Evolutionary conservation across 2,888 invertebrate genomes (phyloP).

Genomic region (Physocephala rufipes): DNA sequence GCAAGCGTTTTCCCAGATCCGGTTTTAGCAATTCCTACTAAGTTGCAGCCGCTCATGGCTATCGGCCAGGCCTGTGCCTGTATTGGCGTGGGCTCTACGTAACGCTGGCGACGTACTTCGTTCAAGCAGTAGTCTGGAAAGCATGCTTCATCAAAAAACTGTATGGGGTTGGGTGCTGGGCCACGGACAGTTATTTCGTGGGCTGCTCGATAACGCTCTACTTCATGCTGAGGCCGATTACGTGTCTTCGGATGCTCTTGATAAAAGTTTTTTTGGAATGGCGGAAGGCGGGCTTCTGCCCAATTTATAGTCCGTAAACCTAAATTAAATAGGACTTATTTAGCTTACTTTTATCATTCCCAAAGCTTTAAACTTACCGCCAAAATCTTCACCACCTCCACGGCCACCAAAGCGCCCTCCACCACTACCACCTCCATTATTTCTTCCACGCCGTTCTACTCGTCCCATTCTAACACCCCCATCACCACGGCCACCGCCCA

Average conservation of each 20-base stretch:
- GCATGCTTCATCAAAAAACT: conserved; percentile 80
- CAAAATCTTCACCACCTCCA: conserved; percentile 87
- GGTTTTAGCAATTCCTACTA: conserved; percentile 87
- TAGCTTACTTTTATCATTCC: background rate
- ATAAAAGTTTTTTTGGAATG: conserved; percentile 86
- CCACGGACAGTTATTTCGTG: conserved; percentile 82
- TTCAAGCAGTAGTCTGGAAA: conserved; percentile 80
- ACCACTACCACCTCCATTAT: conserved; percentile 38
- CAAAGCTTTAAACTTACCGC: conserved; percentile 74
- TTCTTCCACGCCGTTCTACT: conserved; percentile 48
- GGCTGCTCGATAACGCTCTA: conserved; percentile 73
- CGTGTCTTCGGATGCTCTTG: conserved; percentile 74
- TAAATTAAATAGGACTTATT: conserved; percentile 43
- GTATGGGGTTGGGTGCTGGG: conserved; percentile 78
- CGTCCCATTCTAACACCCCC: conserved; percentile 55
- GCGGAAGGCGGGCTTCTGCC: conserved; percentile 69
- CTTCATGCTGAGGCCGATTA: conserved; percentile 72
- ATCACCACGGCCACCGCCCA: conserved; percentile 40
- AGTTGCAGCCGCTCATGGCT: conserved; percentile 81
- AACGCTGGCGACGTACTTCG: conserved; percentile 73
- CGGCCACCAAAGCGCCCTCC: conserved; percentile 38
- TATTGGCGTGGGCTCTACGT: conserved; percentile 81
- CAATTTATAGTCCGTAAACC: conserved; percentile 70
- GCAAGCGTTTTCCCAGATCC: conserved; percentile 84
- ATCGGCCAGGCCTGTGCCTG: conserved; percentile 90